Base-by-base conservation (phyloP, 2,888 invertebrate species). In the Acanthoscelides obtectus region DNA sequence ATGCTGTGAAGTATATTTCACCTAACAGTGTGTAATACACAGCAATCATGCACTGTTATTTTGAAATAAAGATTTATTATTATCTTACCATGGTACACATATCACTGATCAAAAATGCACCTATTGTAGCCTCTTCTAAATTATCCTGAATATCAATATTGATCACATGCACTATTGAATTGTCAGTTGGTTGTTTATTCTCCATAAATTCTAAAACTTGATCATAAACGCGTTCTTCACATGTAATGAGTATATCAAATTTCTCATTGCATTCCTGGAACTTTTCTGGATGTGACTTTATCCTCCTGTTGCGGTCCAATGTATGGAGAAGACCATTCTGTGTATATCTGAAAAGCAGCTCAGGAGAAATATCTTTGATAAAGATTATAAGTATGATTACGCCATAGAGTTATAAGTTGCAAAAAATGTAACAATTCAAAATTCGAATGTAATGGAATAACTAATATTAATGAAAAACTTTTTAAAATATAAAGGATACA, bases 91-190 rank as follows among this genome's bases (percentile, higher is more conserved):
- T 92, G 71, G 93, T 91, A 77, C 97, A 95, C 87, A 99, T 90
- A 86, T 99, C 98, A 86, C 96, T 96, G 77, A 99, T 98, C 79
- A 98, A 89, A 87, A 99, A 98, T 63, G 99, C 99, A 77, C 99
- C 99, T 82, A 99, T 93, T 2, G 99, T 97, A 0, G 99, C 99
- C 86, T 99, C 99, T 85, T 99, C 99, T 78, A 99, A 97, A 87
- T 99, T 99, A 87, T 99, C 99, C 85, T 97, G 97, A 80, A 99
- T 98, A 84, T 99, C 99, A 78, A 99, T 93, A 85, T 99, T 99
- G 71, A 99, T 93, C 66, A 99, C 92, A 87, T 99, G 99, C 1
- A 96, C 97, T 5, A 96, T 94, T 70, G 95, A 93, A 85, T 94
- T 95, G 79, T 92, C 90, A 69, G 91, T 89, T 0, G 94, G 92